Evolutionary conservation across 2,113 vertebrate species (phyloP).

Genomic region (Haemorhous mexicanus): DNA sequence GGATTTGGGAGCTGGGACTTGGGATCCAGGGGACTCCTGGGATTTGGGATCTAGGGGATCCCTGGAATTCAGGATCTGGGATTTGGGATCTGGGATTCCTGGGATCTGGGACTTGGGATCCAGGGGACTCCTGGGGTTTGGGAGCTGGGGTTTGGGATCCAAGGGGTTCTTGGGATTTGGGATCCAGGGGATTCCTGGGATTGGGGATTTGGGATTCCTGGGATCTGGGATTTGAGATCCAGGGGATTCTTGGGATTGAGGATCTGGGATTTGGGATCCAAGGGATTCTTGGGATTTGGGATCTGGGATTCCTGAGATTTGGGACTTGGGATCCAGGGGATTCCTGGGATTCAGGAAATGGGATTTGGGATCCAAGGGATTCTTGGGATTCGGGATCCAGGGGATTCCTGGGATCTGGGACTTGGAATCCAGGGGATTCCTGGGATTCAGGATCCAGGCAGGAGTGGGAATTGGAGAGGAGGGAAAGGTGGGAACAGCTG

Average conservation of each 20-base stretch:
- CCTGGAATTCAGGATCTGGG: background rate
- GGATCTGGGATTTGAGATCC: background rate
- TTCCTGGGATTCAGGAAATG: background rate
- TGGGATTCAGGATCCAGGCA: fast-evolving
- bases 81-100: background rate
- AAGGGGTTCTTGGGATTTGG: too few species aligned
- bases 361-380: too few species aligned
- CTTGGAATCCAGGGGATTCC: background rate
- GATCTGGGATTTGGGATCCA: background rate
- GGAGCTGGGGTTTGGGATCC: too few species aligned
- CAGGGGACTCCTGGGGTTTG: too few species aligned
- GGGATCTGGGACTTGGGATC: too few species aligned
- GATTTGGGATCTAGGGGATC: too few species aligned
- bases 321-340: background rate
- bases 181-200: background rate
- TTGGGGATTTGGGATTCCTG: too few species aligned
- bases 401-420: background rate
- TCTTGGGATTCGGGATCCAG: background rate
- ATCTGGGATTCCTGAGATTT: background rate
- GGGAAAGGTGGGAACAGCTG: background rate
- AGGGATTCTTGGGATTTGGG: background rate
- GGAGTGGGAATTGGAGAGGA: background rate
- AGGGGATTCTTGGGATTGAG: fast-evolving
- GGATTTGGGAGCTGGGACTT: too few species aligned
- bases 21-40: background rate